Base-by-base conservation (phyloP, 2,113 vertebrate genomes). In the Typhlomys cinereus region DNA sequence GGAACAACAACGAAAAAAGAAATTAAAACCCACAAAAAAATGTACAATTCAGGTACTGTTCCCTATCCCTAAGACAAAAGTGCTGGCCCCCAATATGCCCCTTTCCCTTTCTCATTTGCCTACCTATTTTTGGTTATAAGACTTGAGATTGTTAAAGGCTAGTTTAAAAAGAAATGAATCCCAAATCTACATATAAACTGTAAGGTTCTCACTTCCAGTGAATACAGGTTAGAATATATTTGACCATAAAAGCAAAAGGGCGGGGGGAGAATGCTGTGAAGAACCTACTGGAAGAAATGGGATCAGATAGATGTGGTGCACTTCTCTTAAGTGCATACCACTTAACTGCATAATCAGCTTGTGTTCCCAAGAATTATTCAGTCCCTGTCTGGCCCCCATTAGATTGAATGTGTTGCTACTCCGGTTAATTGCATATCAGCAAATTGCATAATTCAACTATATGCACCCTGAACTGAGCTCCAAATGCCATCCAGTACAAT, bases 311-410 rank as follows among this genome's bases (percentile, higher is more conserved):
- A 86, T 39, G 93, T 62, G 85, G 69, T 85, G 84, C 93, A 91
- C 95, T 96, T 92, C 94, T 93, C 86, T 64, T 95, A 96, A 95
- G 96, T 96, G 94, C 96, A 85, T 90, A 87, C 93, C 94, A 96
- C 96, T 96, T 94, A 95, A 88, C 88, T 95, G 96, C 83, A 95
- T 94, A 91, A 96, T 95, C 94, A 95, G 84, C 92, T 88, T 89
- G 94, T 79, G 79, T 78, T 93, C 95, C 88, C 70, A 84, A 92
- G 96, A 96, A 97, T 95, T 95, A 96, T 92, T 85, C 85, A 88
- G 94, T 79, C 94, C 86, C 84, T 83, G 89, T 95, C 95, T 94
- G 93, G 94, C 92, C 96, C 96, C 96, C 93, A 92, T 96, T 95
- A 96, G 95, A 87, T 34, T 81, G 96, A 91, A 92, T 84, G 93